Conservation (phyloP, 2,797 vertebrate species). For the Bufotes viridis region DNA sequence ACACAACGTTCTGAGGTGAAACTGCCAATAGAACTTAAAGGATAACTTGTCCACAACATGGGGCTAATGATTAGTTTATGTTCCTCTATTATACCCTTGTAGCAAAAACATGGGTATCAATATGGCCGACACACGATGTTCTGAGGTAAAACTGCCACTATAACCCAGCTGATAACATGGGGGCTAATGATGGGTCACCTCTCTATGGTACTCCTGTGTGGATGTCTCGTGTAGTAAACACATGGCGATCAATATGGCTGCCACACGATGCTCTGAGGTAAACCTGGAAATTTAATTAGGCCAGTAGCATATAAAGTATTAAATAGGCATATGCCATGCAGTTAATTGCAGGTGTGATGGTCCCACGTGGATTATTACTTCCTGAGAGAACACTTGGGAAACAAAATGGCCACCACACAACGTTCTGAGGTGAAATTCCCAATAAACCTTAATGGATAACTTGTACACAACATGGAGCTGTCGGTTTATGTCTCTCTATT, state of each 20-base stretch:
- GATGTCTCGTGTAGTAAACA: neutral
- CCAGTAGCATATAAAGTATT: neutral
- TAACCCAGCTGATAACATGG: no score
- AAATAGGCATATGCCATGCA: neutral
- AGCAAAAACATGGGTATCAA: neutral
- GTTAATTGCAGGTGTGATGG: neutral
- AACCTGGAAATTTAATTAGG: neutral
- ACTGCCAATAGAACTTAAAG: no score
- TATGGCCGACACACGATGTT: neutral
- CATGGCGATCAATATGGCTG: neutral
- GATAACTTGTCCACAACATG: no score
- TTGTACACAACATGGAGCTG: no score
- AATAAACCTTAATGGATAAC: neutral
- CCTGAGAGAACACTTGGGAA: neutral
- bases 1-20: no score
- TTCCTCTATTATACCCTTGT: neutral
- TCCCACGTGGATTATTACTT: neutral
- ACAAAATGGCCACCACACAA: neutral
- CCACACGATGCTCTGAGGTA: neutral
- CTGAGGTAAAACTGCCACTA: neutral
- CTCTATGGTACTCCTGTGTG: no score
- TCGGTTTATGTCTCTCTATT: no score
- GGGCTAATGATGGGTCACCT: no score
- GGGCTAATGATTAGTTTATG: no score
- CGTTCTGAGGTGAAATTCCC: neutral